Evolutionary conservation across 2,888 invertebrate species (phyloP).

Genomic region (Dascillus cervinus): DNA sequence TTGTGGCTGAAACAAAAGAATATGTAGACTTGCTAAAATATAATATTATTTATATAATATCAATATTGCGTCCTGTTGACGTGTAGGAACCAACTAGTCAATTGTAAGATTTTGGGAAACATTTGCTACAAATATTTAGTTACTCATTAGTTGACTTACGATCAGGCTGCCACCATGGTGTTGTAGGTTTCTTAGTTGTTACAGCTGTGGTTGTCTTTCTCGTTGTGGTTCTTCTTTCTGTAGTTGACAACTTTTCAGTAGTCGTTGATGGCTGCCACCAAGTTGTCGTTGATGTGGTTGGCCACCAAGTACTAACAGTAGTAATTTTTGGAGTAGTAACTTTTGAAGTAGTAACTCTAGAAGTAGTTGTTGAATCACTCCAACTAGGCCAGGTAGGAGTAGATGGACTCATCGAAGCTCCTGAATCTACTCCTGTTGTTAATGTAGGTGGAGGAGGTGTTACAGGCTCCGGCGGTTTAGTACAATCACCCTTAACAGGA

Average conservation of each 20-base stretch:
- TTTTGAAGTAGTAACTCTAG: constrained; percentile 31
- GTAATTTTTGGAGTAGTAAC: constrained; percentile 30
- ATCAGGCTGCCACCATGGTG: constrained; percentile 19
- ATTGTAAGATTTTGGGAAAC: too few relatives aligned
- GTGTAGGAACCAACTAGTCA: too few relatives aligned
- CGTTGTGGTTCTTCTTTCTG: constrained; percentile 24
- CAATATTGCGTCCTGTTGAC: too few relatives aligned
- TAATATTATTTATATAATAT: too few relatives aligned
- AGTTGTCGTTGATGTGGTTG: constrained; percentile 22
- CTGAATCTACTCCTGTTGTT: constrained; percentile 59
- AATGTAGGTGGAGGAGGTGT: constrained; percentile 71
- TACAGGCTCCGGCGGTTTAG: constrained; percentile 61
- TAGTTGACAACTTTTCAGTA: too few relatives aligned
- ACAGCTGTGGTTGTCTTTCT: constrained; percentile 15
- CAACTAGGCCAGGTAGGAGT: constrained; percentile 27
- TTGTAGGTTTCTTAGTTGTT: constrained; percentile 19
- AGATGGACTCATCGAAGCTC: constrained; percentile 29
- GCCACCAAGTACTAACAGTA: constrained; percentile 33
- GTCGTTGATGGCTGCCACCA: too few relatives aligned
- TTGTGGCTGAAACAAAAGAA: constrained; percentile 19
- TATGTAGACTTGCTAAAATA: not conserved
- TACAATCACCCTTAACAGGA: constrained; percentile 52
- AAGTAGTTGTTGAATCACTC: constrained; percentile 18
- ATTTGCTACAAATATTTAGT: too few relatives aligned
- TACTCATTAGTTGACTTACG: too few relatives aligned